Evolutionary conservation across 2,113 vertebrate species (phyloP).

Genomic region (Sorex fumeus): DNA sequence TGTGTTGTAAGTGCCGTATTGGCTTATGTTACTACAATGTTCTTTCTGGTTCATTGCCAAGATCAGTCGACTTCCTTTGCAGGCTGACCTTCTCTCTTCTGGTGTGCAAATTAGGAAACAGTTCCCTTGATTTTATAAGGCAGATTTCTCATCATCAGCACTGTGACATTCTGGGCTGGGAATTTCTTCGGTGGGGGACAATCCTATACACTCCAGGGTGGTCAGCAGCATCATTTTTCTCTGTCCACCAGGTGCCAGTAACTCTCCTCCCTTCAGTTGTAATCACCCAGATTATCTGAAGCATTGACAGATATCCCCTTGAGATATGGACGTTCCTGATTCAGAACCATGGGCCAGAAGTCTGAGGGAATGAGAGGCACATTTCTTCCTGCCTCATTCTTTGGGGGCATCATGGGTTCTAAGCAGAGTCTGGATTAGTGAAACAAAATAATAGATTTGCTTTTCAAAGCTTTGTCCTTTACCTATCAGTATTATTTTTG

Average conservation of each 20-base stretch:
- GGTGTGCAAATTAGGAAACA: neutral
- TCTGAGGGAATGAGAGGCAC: neutral
- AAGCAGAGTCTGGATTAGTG: neutral
- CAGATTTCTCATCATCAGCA: neutral
- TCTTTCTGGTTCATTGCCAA: neutral
- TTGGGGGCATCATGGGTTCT: neutral
- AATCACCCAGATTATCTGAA: neutral
- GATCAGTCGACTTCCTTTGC: neutral
- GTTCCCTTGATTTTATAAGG: neutral
- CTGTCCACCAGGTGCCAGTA: neutral
- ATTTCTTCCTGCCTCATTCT: neutral
- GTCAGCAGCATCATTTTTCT: neutral
- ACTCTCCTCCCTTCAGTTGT: neutral
- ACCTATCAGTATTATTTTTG: neutral
- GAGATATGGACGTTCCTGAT: neutral
- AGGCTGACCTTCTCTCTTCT: neutral
- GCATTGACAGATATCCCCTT: neutral
- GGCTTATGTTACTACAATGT: neutral
- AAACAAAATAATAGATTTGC: neutral
- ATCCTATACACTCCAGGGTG: neutral
- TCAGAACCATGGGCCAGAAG: neutral
- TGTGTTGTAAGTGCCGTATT: slow-evolving; percentile 93
- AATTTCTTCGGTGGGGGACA: no score
- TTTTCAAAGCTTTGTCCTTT: neutral
- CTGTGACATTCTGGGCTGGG: neutral